Percentiles rank a stretch among this genome's conserved stretches.
Conservation (phyloP, 1,140 invertebrate species). For the Wasmannia auropunctata region DNA sequence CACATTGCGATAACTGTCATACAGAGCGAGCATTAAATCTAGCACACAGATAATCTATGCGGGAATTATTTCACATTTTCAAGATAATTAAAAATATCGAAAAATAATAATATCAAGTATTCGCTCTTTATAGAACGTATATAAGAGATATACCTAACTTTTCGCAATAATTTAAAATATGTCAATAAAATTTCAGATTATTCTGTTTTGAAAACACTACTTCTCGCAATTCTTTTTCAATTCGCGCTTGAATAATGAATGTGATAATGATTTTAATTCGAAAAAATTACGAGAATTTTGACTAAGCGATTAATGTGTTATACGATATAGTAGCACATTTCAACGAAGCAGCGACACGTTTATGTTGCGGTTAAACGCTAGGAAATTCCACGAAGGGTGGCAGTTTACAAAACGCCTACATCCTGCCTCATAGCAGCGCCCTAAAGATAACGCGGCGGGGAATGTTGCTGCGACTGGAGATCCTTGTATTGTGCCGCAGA, state of each 20-base stretch:
- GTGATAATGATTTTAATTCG: background rate
- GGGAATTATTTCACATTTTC: background rate
- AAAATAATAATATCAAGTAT: background rate
- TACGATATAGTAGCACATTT: background rate
- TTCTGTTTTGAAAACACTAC: background rate
- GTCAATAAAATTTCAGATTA: background rate
- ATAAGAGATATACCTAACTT: background rate
- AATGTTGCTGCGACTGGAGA: conserved; percentile 29
- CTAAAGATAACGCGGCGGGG: conserved; percentile 63
- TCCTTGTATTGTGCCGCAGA: conserved; percentile 1
- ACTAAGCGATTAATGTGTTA: background rate
- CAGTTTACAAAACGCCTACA: conserved; percentile 53
- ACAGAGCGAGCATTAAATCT: background rate
- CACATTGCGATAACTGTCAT: background rate
- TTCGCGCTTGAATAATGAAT: background rate
- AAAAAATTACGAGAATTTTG: background rate
- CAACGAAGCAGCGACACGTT: background rate
- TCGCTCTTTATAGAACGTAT: background rate
- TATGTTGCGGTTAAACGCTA: background rate
- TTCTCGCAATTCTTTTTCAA: background rate
- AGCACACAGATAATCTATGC: background rate
- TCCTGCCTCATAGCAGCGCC: background rate
- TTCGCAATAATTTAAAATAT: background rate
- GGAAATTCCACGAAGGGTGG: background rate
- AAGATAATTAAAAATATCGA: background rate